Percentiles rank a stretch among this genome's conserved stretches.
Evolutionary conservation across 2,113 vertebrate species (phyloP).

Genomic region (Ammodytes marinus): DNA sequence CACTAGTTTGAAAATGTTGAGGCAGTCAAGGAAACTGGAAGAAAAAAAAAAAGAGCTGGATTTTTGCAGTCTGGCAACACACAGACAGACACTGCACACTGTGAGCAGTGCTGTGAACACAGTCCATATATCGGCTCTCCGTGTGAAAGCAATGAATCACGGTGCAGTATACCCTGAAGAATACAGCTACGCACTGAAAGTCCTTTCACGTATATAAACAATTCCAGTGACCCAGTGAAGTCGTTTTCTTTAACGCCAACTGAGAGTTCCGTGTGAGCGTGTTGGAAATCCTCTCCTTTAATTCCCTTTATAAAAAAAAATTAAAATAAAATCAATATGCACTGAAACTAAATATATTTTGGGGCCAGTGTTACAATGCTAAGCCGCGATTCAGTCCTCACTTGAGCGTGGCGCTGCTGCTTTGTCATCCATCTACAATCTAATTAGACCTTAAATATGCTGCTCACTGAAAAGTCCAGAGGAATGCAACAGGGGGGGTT

Average conservation of each 20-base stretch:
- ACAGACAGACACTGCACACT: constrained; percentile 1
- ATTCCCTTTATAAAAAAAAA: constrained; percentile 10
- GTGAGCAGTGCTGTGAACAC: constrained; percentile 26
- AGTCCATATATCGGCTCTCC: constrained; percentile 42
- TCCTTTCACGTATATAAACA: constrained; percentile 57
- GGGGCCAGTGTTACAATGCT: not conserved
- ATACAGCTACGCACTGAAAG: constrained; percentile 39
- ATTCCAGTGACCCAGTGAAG: constrained; percentile 45
- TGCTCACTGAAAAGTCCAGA: constrained; percentile 57
- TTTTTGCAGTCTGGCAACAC: constrained; percentile 47
- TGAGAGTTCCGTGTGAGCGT: constrained; percentile 34
- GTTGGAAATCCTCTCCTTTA: constrained; percentile 44
- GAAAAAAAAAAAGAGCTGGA: constrained; percentile 56
- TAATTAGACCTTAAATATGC: constrained; percentile 66
- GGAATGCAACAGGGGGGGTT: constrained; percentile 55
- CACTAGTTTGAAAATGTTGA: constrained; percentile 62
- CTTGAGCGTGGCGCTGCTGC: constrained; percentile 33
- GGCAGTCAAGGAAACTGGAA: constrained; percentile 53
- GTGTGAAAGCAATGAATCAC: constrained; percentile 58
- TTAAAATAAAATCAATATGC: constrained; percentile 2
- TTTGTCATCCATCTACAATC: constrained; percentile 68
- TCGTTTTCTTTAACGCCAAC: constrained; percentile 56
- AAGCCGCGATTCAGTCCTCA: constrained; percentile 32
- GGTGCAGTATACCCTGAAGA: constrained; percentile 45
- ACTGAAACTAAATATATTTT: constrained; percentile 20